phyloP scores from a whole-genome alignment of 2,113 vertebrate species.

The Gymnarchus niloticus region DNA sequence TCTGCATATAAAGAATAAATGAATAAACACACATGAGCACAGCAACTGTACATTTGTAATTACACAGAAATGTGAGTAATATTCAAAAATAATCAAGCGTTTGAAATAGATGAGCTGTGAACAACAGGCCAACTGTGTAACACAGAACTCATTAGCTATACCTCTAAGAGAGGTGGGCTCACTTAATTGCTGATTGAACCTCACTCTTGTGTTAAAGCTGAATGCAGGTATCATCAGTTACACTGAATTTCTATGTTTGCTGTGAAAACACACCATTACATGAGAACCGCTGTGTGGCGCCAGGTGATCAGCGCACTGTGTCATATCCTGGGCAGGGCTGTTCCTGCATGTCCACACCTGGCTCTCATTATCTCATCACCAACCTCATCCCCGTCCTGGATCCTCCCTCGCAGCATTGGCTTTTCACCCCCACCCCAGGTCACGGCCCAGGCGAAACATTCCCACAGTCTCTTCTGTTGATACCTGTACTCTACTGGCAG shows the following conservation, averaged over 20 bases:
- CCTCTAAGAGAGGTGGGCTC: neutral
- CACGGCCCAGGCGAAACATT: conserved; percentile 61
- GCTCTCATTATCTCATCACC: conserved; percentile 11
- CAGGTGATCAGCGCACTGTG: neutral
- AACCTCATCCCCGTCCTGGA: neutral
- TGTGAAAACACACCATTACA: neutral
- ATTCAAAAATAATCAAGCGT: neutral
- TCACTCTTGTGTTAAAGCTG: neutral
- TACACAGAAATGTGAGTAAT: neutral
- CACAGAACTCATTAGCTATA: neutral
- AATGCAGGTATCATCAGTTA: neutral
- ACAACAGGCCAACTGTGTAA: neutral
- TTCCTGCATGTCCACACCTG: conserved; percentile 16
- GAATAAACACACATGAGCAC: neutral
- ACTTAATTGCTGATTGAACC: neutral
- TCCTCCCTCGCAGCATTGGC: neutral
- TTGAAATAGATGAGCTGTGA: neutral
- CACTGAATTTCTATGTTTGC: neutral
- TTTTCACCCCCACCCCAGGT: conserved; percentile 52
- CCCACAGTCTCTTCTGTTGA: conserved; percentile 46
- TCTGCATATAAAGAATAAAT: neutral
- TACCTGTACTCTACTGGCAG: conserved; percentile 34
- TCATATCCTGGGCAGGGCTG: neutral
- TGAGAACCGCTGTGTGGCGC: neutral
- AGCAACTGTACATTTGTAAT: neutral